Evolutionary conservation across 2,888 invertebrate species (phyloP), one percentile per base, ranked within the genome.

Genomic region (Fragum whitleyi): DNA sequence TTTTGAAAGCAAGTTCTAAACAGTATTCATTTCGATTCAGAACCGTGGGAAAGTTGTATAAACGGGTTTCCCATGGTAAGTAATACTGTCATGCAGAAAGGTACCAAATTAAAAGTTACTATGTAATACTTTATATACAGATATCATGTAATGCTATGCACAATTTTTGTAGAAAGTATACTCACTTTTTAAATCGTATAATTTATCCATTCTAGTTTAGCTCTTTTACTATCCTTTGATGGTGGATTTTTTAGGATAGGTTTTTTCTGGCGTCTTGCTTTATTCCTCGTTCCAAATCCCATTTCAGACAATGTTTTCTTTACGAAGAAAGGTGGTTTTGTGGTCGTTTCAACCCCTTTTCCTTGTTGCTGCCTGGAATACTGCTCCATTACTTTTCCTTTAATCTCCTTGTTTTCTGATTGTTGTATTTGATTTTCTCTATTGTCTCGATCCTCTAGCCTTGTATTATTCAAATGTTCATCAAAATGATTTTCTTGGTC

Each of bases 321-420:
- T 6, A 79, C 75, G 59, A 70, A 79, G n/a, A 75, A 59, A 57
- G 57, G 65, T n/a, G 79, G 67, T 57, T 75, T 75, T 28, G n/a
- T 36, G 39, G 14, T 21, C 2, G 28, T 53, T 69, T 69, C 53
- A 11, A 19, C 26, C 14, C 23, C 47, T 21, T 23, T 14, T 23
- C 57, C 28, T 57, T 23, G 14, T 57, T 23, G 57, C 28, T 11
- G 16, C 19, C 14, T 21, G 7, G 28, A 57, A 57, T 14, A 53
- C 9, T 53, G 53, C n/a, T 53, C 28, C 28, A 0, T 57, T 57
- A 19, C 26, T 57, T 57, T 23, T 57, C 26, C 28, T 57, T 23
- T 26, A 23, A 57, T 23, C 26, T 57, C 26, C 16, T 14, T 23
- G 6, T 19, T 26, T 19, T 26, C 19, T 57, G 28, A 53, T 7